Percentiles rank a stretch among this genome's conserved stretches.
These are phyloP conservation scores for Bradypodion ventrale DNA, from an alignment of 2,797 vertebrate species.

Conservation along the genomic window DNA sequence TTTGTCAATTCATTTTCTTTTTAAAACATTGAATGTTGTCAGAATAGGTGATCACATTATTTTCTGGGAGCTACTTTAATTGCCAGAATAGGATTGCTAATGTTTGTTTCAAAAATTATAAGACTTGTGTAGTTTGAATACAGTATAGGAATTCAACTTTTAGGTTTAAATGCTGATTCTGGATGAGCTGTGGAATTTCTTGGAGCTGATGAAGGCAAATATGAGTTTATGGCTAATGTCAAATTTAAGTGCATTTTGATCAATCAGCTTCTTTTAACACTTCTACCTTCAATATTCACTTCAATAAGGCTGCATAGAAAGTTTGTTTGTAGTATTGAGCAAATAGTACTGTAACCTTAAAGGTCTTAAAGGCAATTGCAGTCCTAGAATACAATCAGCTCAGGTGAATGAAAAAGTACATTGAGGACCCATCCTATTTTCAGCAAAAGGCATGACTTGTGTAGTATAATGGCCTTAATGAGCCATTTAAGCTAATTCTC, in stretches of 20 bases:
- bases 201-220: neutral
- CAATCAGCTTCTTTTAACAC: slow-evolving; percentile 26
- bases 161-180: slow-evolving; percentile 4
- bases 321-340: slow-evolving; percentile 50
- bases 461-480: slow-evolving; percentile 58
- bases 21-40: neutral
- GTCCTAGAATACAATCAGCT: slow-evolving; percentile 66
- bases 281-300: slow-evolving; percentile 40
- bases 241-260: slow-evolving; percentile 36
- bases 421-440: slow-evolving; percentile 52
- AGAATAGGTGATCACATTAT: neutral
- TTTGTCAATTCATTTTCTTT: neutral
- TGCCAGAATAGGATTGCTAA: slow-evolving; percentile 2
- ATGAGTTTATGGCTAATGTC: slow-evolving; percentile 28
- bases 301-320: slow-evolving; percentile 45
- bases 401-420: slow-evolving; percentile 62
- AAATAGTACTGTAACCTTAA: slow-evolving; percentile 58
- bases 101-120: slow-evolving; percentile 30
- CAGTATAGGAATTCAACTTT: neutral
- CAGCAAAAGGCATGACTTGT: slow-evolving; percentile 41
- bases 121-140: neutral
- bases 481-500: slow-evolving; percentile 49
- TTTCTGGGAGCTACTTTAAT: slow-evolving; percentile 9
- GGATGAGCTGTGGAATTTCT: neutral
- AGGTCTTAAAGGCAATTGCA: slow-evolving; percentile 47